Evolutionary conservation across 2,113 vertebrate genomes (phyloP), one percentile per base, ranked within the genome.

Genomic region (Fulica atra): DNA sequence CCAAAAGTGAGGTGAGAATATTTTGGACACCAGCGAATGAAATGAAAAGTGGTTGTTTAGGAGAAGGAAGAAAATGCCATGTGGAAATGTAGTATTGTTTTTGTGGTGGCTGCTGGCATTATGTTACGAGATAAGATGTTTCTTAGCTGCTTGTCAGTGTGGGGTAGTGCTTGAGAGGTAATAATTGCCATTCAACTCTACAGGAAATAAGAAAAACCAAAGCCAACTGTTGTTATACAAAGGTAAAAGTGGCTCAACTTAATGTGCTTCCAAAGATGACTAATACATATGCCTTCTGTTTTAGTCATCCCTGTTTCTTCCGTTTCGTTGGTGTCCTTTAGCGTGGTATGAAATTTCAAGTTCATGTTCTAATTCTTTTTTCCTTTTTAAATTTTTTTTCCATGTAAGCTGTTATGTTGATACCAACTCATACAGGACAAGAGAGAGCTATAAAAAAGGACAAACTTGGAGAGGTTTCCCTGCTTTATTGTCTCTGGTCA

Each of bases 1-100:
- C 60, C 82, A 87, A 78, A 93, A 97, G 87, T 69, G 70, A 96
- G 86, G 51, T 79, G 86, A 84, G 23, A 61, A 70, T 72, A 76
- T 71, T 18, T 91, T 93, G 44, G 61, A 91, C 54, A 57, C 29
- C 11, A 57, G 40, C 28, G 38, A 70, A 63, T 59, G 25, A n/a
- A 65, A 86, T 24, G 48, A 78, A 33, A 60, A 86, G 53, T 13
- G 13, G 11, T 51, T 51, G 24, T 19, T 70, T n/a, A 19, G 5
- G 5, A 38, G 53, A 60, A 46, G 15, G 28, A 29, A 66, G 33
- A 48, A 56, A 72, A 40, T 36, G 1, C 1, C 26, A 23, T 10
- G 23, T 48, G 38, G 44, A 66, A 72, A 38, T 7, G 5, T 16
- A 15, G 11, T 5, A 12, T 11, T 26, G 24, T 69, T 56, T 68